A percentile compares a stretch with the other conserved stretches of the same genome.
Evolutionary conservation across 2,113 vertebrate species (phyloP).

Genomic region (Nannobrachium achirus): DNA sequence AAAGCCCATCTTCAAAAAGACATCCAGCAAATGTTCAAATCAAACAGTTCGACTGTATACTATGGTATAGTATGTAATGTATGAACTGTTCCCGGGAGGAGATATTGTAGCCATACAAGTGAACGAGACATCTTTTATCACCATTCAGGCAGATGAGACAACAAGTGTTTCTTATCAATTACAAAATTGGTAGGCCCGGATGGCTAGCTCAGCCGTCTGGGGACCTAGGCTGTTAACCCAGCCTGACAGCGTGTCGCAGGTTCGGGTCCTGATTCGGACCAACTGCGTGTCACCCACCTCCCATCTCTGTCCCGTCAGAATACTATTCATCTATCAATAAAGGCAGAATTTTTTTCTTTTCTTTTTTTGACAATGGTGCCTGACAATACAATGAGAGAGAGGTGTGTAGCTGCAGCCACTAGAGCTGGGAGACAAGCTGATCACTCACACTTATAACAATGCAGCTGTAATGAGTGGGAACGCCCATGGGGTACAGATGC

Average conservation of each 20-base stretch:
- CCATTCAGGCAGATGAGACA: neutral
- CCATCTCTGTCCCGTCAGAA: too few relatives aligned
- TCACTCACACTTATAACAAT: neutral
- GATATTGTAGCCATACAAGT: too few relatives aligned
- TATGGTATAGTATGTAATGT: too few relatives aligned
- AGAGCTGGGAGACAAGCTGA: constrained; percentile 1
- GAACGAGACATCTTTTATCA: neutral
- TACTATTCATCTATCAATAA: too few relatives aligned
- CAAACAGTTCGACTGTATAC: neutral
- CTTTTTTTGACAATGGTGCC: too few relatives aligned
- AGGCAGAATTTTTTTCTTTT: too few relatives aligned
- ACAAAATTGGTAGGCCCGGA: neutral
- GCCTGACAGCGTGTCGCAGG: too few relatives aligned
- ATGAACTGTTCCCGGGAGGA: too few relatives aligned
- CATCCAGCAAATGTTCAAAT: neutral
- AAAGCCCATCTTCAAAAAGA: neutral
- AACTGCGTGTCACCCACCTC: too few relatives aligned
- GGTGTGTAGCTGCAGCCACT: neutral
- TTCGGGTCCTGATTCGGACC: too few relatives aligned
- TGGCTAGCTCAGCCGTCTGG: too few relatives aligned
- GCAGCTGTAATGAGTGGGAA: constrained; percentile 5
- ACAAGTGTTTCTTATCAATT: neutral
- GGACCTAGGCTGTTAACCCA: too few relatives aligned
- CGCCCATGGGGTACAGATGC: neutral
- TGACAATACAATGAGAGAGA: neutral